Evolutionary conservation across 2,113 vertebrate species (phyloP).

Genomic region (Corythoichthys intestinalis): DNA sequence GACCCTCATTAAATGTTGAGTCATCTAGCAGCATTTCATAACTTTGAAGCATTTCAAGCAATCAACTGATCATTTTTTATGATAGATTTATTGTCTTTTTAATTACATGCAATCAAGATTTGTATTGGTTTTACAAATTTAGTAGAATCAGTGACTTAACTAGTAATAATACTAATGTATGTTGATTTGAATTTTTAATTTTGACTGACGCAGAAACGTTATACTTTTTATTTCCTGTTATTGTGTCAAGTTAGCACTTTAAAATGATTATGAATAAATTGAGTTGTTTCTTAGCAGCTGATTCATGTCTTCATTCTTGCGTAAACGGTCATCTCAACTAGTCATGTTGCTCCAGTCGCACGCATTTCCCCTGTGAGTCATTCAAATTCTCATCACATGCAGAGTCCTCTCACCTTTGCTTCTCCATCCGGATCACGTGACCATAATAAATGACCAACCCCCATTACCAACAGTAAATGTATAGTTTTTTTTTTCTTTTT

Average conservation of each 20-base stretch:
- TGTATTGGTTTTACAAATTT: not conserved
- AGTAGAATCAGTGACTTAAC: not conserved
- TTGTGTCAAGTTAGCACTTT: constrained; percentile 39
- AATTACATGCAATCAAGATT: constrained; percentile 7
- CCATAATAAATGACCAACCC: not conserved
- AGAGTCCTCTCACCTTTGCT: constrained; percentile 25
- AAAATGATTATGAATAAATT: constrained; percentile 56
- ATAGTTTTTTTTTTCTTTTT: not conserved
- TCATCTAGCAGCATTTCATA: constrained; percentile 30
- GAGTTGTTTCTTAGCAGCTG: constrained; percentile 33
- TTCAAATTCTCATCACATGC: constrained; percentile 34
- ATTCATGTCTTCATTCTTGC: constrained; percentile 59
- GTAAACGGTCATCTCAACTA: constrained; percentile 34
- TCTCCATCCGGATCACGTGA: constrained; percentile 3
- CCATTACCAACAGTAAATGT: constrained; percentile 9
- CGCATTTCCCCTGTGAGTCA: constrained; percentile 37
- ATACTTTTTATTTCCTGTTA: not conserved
- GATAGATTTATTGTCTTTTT: constrained; percentile 5
- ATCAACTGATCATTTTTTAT: not conserved
- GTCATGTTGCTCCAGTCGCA: constrained; percentile 27
- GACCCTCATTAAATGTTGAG: constrained; percentile 18
- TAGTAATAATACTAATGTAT: constrained; percentile 1
- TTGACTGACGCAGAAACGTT: not conserved
- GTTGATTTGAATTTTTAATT: constrained; percentile 22
- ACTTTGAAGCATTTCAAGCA: constrained; percentile 9